A percentile compares a stretch with the other conserved stretches of the same genome.
phyloP scores from a whole-genome alignment of 2,797 vertebrate genomes.

The Eupleurogrammus muticus region DNA sequence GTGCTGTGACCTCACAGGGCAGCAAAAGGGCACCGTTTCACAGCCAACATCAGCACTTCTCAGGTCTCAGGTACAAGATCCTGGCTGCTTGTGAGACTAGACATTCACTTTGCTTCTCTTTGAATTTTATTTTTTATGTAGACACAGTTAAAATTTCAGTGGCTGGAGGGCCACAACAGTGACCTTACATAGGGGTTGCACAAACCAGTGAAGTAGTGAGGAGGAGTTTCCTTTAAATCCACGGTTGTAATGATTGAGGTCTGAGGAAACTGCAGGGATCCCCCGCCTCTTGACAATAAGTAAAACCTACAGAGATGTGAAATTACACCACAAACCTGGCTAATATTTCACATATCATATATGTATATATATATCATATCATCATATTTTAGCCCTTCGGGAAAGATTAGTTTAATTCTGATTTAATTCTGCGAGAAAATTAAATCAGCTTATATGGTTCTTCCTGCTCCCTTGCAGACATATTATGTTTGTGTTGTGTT shows the following conservation, averaged over 20 bases:
- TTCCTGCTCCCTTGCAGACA: too few species aligned
- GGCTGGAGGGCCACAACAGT: slow-evolving; percentile 32
- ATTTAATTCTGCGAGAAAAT: too few species aligned
- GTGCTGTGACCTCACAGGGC: slow-evolving; percentile 77
- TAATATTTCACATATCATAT: too few species aligned
- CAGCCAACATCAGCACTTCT: slow-evolving; percentile 37
- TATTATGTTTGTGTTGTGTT: too few species aligned
- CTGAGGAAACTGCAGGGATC: slow-evolving; percentile 40
- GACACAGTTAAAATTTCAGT: slow-evolving; percentile 31
- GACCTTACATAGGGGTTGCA: slow-evolving; percentile 55
- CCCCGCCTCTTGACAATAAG: slow-evolving; percentile 38
- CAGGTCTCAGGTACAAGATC: slow-evolving; percentile 44
- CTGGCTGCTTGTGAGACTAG: slow-evolving; percentile 39
- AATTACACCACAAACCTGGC: slow-evolving; percentile 41
- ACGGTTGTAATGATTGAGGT: slow-evolving; percentile 39
- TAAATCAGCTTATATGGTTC: too few species aligned
- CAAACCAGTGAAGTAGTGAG: slow-evolving; percentile 32
- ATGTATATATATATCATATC: too few species aligned
- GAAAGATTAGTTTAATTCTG: too few species aligned
- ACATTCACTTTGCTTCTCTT: slow-evolving; percentile 29
- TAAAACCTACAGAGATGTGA: slow-evolving; percentile 51
- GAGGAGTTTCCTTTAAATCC: slow-evolving; percentile 41
- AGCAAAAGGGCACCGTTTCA: slow-evolving; percentile 55
- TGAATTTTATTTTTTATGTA: slow-evolving; percentile 12
- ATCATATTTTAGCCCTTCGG: too few species aligned